Evolutionary conservation across 2,113 vertebrate species (phyloP).

Genomic region (Mionectes macconnelli): DNA sequence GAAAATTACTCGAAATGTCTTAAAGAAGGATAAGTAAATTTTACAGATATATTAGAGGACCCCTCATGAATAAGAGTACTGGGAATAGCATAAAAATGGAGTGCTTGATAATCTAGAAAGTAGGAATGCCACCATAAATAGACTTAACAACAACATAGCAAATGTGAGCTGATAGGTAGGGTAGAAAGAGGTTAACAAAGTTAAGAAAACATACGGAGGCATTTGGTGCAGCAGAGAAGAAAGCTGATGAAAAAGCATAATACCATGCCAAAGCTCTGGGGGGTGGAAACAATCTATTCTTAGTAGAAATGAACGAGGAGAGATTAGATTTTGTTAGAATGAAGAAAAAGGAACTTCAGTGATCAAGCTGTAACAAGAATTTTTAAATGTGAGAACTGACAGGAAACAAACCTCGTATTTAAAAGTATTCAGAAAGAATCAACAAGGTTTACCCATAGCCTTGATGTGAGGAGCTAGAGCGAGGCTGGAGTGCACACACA

Average conservation of each 20-base stretch:
- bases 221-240: not conserved
- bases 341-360: not conserved
- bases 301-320: not conserved
- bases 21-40: not conserved
- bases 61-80: not conserved
- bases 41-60: not conserved
- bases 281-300: not conserved
- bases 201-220: not conserved
- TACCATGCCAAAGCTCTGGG: not conserved
- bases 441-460: constrained; percentile 39
- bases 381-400: not conserved
- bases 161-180: not conserved
- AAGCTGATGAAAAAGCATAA: not conserved
- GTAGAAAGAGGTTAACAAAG: not conserved
- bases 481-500: constrained; percentile 28
- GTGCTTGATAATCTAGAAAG: not conserved
- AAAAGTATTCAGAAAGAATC: constrained; percentile 22
- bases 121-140: not conserved
- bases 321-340: not conserved
- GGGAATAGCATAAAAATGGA: not conserved
- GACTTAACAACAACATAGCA: not conserved
- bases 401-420: not conserved
- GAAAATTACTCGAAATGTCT: not conserved
- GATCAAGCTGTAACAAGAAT: not conserved
- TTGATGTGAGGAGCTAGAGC: constrained; percentile 24